A percentile compares a stretch with the other conserved stretches of the same genome.
phyloP scores from a whole-genome alignment of 2,797 vertebrate genomes.

The Arnoldichthys spilopterus region DNA sequence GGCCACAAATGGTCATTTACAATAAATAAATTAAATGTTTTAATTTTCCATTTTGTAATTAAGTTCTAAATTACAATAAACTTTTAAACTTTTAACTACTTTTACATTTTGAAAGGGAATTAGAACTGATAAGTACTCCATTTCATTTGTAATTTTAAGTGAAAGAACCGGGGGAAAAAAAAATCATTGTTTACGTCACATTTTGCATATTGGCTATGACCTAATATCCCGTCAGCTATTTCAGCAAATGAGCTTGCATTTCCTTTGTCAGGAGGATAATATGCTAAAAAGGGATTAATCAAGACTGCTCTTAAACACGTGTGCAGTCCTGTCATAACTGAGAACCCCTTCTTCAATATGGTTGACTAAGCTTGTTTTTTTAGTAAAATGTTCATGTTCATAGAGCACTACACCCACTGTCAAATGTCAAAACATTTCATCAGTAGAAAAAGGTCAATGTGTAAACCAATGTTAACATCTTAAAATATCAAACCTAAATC shows the following conservation, averaged over 20 bases:
- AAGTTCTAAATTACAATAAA: no score
- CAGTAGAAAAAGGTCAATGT: neutral
- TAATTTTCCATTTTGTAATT: no score
- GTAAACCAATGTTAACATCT: neutral
- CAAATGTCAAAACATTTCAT: neutral
- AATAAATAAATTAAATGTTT: no score
- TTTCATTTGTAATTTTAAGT: no score
- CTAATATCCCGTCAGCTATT: neutral
- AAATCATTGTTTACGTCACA: no score
- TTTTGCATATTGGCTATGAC: neutral
- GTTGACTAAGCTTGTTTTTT: neutral
- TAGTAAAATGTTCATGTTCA: neutral
- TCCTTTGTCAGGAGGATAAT: neutral
- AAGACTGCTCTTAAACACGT: neutral
- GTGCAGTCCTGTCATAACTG: neutral
- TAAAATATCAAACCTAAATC: neutral
- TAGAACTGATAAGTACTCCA: no score
- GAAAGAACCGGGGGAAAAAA: no score
- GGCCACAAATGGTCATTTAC: no score
- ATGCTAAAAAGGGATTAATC: neutral
- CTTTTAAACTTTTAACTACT: no score
- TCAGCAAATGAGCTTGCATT: neutral
- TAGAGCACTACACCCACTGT: neutral
- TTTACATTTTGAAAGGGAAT: no score
- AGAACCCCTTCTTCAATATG: neutral